phyloP scores from a whole-genome alignment of 2,797 vertebrate genomes.

The Myiotriccus ornatus region DNA sequence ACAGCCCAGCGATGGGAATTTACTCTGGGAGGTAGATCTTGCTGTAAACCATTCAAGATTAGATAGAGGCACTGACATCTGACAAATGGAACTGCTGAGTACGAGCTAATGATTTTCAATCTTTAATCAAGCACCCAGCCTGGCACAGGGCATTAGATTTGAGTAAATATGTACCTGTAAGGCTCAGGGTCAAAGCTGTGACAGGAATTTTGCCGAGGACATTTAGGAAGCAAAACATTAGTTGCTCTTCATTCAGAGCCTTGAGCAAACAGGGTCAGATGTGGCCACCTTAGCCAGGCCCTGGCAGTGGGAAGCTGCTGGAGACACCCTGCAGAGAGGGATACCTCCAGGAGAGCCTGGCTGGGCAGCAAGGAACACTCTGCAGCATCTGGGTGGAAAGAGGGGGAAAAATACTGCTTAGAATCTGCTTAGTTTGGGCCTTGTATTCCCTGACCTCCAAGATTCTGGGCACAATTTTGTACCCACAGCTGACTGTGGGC shows the following conservation, averaged over 20 bases:
- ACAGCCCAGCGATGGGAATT: constrained; percentile 14
- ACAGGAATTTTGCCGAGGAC: not conserved
- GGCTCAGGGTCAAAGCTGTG: constrained; percentile 65
- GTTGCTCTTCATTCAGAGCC: not conserved
- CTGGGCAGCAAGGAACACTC: not conserved
- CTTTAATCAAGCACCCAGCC: constrained; percentile 66
- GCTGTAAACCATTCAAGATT: constrained; percentile 12
- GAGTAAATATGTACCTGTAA: constrained; percentile 67
- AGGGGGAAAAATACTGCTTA: not conserved
- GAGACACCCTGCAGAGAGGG: rapidly evolving
- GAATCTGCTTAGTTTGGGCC: constrained; percentile 52
- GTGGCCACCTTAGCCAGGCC: not conserved
- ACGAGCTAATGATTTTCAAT: constrained; percentile 70
- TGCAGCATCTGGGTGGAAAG: not conserved
- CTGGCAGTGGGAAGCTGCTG: not conserved
- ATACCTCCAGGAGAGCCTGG: not conserved
- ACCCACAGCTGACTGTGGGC: constrained; percentile 64
- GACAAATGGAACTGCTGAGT: constrained; percentile 63
- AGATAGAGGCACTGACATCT: constrained; percentile 51
- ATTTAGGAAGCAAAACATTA: not conserved
- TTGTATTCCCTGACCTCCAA: constrained; percentile 46
- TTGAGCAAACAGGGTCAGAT: not conserved
- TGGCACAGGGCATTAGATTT: constrained; percentile 52
- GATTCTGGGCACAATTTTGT: constrained; percentile 52
- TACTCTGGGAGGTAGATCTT: constrained; percentile 35